Base-by-base conservation (phyloP, 2,113 vertebrate genomes). In the Pterocles burchelli region DNA sequence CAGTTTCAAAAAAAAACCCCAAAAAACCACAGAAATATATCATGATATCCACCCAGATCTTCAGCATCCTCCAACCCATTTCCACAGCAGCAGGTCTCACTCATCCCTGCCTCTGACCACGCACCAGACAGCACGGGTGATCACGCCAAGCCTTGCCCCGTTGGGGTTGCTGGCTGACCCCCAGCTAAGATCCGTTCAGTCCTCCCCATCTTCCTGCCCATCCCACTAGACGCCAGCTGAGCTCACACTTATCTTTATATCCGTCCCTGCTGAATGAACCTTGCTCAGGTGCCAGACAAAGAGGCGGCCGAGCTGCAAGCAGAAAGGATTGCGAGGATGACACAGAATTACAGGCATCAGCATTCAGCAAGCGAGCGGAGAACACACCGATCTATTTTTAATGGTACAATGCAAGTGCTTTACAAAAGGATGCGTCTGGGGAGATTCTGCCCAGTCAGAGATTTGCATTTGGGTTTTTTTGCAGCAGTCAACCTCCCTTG, bases 361-460 rank as follows among this genome's bases (percentile, higher is more conserved):
- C 90, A 90, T 92, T 96, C 92, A 81, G 90, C 58, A 59, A 85
- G 89, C 77, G 52, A 96, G 89, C 3, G 1, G 87, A 87, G 95
- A 94, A 87, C 28, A 13, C 33, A 3, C 45, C 29, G 2, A 94
- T 94, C 93, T 94, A 93, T 95, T 96, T 96, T 96, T 96, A 96
- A 95, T 92, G 92, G 95, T 84, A 96, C 90, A 96, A 92, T 90
- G 92, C 91, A 85, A 94, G 68, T 68, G 88, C 90, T 97, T 92
- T 78, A 96, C 88, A 92, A 95, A 95, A 92, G 80, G 85, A 95
- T 45, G 72, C 78, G 90, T 95, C 90, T 95, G 87, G 76, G 93
- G 95, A 95, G 88, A 93, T 94, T 96, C 80, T 97, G 95, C 95
- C 93, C 92, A 86, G 90, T 96, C 95, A 97, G 96, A 96, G 83